Base-by-base conservation (phyloP, 2,888 invertebrate genomes). In the Iphiclides podalirius region DNA sequence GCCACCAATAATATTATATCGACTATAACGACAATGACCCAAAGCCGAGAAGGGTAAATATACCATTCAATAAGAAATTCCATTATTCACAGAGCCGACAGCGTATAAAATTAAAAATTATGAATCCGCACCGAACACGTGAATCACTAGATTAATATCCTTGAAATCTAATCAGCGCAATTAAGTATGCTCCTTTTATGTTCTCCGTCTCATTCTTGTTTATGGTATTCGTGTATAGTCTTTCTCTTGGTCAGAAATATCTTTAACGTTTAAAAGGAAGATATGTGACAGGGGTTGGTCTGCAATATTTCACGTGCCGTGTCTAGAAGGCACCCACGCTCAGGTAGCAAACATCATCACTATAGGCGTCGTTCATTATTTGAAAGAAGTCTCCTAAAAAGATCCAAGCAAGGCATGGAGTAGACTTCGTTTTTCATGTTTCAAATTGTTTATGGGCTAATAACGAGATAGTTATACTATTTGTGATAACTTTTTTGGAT, bases 321-420 rank as follows among this genome's bases (percentile, higher is more conserved):
- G 74, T 76, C 72, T 75, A 66, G 75, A 75, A 79, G 69, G 82
- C 78, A 83, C 76, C 81, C 79, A 79, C 67, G 81, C 79, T 81
- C 88, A 87, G 88, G 88, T 88, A 88, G 88, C 85, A 72, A 79
- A 80, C 75, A 81, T 85, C 85, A 86, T 85, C 86, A 81, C 85
- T 76, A 72, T 74, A 68, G 74, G 72, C 79, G 79, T 72, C 76
- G 79, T 79, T 79, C 74, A 71, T 72, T 76, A 75, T 70, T 72
- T 71, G 77, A 82, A 80, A 85, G 77, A 62, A 56, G 52, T 55
- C 52, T 45, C 33, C 61, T 60, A 61, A 61, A 60, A 63, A 55
- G 48, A 37, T 47, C 47, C 52, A 28, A 52, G 38, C 35, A 50
- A 12, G 33, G 39, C 4, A 37, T 73, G 39, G 79, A 79, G 73